A percentile compares a stretch with the other conserved stretches of the same genome.
These are phyloP conservation scores for Alouatta palliata DNA, from an alignment of 2,113 vertebrate species.

Conservation along the genomic window DNA sequence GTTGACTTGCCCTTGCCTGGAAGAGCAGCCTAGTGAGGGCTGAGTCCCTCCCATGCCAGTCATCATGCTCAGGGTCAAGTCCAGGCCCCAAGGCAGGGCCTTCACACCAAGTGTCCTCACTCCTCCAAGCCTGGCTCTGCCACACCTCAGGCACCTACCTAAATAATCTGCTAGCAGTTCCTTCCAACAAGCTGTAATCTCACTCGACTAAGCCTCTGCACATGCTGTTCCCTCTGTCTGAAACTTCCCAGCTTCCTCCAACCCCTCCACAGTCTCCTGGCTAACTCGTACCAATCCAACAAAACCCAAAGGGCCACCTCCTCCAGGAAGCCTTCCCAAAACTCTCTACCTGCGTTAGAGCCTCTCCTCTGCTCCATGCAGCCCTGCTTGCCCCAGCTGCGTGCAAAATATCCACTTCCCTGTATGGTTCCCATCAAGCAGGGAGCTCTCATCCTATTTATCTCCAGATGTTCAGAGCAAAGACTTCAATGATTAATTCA, in stretches of 20 bases:
- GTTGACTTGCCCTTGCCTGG: not conserved
- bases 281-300: not conserved
- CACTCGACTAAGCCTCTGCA: not conserved
- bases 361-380: not conserved
- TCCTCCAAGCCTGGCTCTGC: not conserved
- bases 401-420: not conserved
- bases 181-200: rapidly evolving
- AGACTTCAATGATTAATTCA: not conserved
- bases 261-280: not conserved
- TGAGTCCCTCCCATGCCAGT: rapidly evolving
- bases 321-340: not conserved
- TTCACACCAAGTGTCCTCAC: not conserved
- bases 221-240: not conserved
- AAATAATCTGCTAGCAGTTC: not conserved
- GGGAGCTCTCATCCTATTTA: not conserved
- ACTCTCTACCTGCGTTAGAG: not conserved
- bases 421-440: rapidly evolving
- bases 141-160: not conserved
- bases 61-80: not conserved
- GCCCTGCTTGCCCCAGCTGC: rapidly evolving
- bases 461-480: not conserved
- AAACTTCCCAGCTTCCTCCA: not conserved
- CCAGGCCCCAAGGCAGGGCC: not conserved
- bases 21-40: not conserved
- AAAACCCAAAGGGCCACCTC: not conserved